These are phyloP conservation scores for Spatulosminthurus flaviceps DNA, from an alignment of 2,888 invertebrate species.

Conservation along the genomic window DNA sequence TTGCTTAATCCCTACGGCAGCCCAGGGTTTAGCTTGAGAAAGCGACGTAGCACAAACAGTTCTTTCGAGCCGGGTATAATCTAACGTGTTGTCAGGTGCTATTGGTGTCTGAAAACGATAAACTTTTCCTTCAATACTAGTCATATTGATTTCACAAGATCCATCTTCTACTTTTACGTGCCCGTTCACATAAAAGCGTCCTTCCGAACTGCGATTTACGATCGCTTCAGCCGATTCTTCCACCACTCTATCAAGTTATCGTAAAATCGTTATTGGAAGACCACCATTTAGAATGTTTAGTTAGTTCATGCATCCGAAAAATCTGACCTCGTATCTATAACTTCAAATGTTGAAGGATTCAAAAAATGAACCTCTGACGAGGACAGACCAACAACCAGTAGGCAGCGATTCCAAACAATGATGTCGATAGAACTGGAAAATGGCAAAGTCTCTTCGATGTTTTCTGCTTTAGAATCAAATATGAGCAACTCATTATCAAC, in stretches of 20 bases:
- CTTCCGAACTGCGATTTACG: background rate
- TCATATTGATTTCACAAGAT: background rate
- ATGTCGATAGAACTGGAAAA: slow-evolving; percentile 56
- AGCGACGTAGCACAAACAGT: background rate
- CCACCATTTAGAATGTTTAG: background rate
- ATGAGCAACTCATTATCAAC: slow-evolving; percentile 50
- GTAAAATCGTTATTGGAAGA: no score
- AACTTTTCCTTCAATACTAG: slow-evolving; percentile 9
- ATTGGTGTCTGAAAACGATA: background rate
- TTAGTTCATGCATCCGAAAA: background rate
- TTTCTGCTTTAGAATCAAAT: slow-evolving; percentile 51
- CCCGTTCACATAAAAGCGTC: background rate
- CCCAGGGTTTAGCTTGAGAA: background rate
- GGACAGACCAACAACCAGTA: slow-evolving; percentile 56
- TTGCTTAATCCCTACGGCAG: background rate
- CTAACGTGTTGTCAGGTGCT: slow-evolving; percentile 32
- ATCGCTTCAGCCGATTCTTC: background rate
- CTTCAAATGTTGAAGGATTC: slow-evolving; percentile 52
- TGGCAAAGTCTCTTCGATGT: slow-evolving; percentile 27
- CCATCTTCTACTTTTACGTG: background rate
- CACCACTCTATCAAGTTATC: background rate
- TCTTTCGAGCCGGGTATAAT: slow-evolving; percentile 23
- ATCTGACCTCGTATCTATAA: slow-evolving; percentile 25
- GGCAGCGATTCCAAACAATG: slow-evolving; percentile 59
- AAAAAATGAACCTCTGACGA: slow-evolving; percentile 56